Percentiles rank a stretch among this genome's conserved stretches.
These are phyloP conservation scores for Homarus americanus DNA, from an alignment of 1,140 invertebrate species.

Conservation along the genomic window DNA sequence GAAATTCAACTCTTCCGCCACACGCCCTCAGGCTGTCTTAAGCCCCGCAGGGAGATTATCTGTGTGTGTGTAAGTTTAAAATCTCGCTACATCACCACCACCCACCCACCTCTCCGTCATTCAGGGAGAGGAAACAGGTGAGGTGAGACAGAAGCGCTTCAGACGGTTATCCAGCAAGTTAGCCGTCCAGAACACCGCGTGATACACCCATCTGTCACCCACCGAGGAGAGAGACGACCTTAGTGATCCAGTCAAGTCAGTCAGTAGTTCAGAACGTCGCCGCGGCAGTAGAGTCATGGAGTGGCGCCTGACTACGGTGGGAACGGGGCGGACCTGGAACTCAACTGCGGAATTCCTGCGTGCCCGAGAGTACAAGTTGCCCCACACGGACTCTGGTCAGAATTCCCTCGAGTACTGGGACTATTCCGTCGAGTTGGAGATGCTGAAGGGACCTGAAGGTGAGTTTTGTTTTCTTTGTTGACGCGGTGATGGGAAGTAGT, in stretches of 20 bases:
- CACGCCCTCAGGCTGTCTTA: no score
- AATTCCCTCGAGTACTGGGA: conserved; percentile 89
- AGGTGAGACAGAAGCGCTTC: not conserved
- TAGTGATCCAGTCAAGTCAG: not conserved
- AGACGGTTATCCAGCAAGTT: no score
- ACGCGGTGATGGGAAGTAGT: no score
- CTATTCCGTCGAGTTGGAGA: conserved; percentile 88
- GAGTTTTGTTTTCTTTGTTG: no score
- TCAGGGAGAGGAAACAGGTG: no score
- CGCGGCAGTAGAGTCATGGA: conserved; percentile 22
- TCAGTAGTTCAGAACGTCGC: not conserved
- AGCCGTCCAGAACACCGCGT: not conserved
- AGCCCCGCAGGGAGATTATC: no score
- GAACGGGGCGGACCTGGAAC: conserved; percentile 34
- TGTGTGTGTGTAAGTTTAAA: no score
- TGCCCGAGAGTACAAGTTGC: conserved; percentile 36
- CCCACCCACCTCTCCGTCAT: no score
- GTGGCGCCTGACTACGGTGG: conserved; percentile 50
- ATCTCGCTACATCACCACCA: no score
- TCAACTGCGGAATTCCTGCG: not conserved
- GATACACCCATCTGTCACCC: no score
- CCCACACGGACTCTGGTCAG: conserved; percentile 76
- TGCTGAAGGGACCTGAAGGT: conserved; percentile 86
- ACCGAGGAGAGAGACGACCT: no score
- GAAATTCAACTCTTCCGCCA: no score